These are phyloP conservation scores for Gallinago undulata DNA, from an alignment of 2,113 vertebrate genomes.

Conservation along the genomic window DNA sequence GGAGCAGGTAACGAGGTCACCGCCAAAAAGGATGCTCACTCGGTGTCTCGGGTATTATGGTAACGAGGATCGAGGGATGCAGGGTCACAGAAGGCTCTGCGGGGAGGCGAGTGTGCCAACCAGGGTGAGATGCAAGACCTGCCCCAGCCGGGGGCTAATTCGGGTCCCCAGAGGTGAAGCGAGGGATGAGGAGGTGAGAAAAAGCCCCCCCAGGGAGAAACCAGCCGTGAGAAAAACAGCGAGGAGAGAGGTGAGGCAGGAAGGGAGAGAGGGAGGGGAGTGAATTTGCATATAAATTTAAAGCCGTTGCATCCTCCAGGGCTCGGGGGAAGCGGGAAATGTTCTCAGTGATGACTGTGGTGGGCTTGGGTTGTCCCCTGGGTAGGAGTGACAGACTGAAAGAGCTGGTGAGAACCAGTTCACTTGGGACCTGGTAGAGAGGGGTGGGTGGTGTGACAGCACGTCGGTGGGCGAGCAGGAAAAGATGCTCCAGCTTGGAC, in stretches of 20 bases:
- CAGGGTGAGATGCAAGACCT: not conserved
- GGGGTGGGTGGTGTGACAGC: not conserved
- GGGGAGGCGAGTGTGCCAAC: accelerated
- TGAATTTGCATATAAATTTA: not conserved
- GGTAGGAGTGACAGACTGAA: accelerated
- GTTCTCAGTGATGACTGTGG: too few species aligned
- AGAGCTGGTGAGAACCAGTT: not conserved
- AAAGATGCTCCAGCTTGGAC: not conserved
- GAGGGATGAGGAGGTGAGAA: not conserved
- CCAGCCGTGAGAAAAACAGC: accelerated
- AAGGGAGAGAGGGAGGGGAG: not conserved
- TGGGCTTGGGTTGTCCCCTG: not conserved
- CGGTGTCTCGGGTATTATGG: accelerated
- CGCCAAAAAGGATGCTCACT: not conserved
- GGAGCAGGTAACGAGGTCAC: not conserved
- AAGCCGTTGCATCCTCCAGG: not conserved
- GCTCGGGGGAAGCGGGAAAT: not conserved
- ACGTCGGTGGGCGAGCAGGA: not conserved
- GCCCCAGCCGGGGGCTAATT: not conserved
- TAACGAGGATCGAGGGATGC: not conserved
- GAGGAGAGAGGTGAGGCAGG: accelerated
- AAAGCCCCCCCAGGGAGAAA: not conserved
- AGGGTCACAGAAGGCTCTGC: accelerated
- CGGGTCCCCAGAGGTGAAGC: accelerated
- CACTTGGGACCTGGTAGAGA: accelerated